phyloP scores from a whole-genome alignment of 2,888 invertebrate genomes.

The Lithophane leautieri region DNA sequence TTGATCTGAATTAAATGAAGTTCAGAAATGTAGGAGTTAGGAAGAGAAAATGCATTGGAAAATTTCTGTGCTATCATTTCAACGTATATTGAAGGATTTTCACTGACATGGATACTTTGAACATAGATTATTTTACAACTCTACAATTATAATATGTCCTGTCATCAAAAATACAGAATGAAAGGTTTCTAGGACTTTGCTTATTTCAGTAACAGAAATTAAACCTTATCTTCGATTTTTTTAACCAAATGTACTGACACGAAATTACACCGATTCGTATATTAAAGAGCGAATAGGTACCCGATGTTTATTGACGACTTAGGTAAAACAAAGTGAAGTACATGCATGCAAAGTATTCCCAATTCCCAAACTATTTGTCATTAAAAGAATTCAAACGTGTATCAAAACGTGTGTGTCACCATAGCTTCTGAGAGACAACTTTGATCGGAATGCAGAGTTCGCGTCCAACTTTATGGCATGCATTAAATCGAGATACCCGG shows the following conservation, averaged over 20 bases:
- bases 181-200: not conserved
- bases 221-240: not conserved
- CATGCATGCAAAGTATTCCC: not conserved
- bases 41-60: not conserved
- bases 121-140: not conserved
- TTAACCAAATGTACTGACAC: too few relatives aligned
- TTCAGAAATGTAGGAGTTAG: not conserved
- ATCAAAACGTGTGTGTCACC: slow-evolving; percentile 58
- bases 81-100: not conserved
- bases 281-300: not conserved
- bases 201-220: not conserved
- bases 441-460: slow-evolving; percentile 67
- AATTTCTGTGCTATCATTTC: not conserved
- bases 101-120: not conserved
- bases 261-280: not conserved
- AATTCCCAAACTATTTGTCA: slow-evolving; percentile 14
- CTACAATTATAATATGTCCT: not conserved
- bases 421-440: slow-evolving; percentile 60
- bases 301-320: not conserved
- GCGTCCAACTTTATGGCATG: slow-evolving; percentile 59
- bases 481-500: slow-evolving; percentile 61
- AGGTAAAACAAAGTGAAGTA: not conserved
- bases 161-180: not conserved
- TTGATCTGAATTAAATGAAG: not conserved
- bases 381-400: slow-evolving; percentile 45